phyloP scores from a whole-genome alignment of 1,140 invertebrate species.

The Drosophila truncata region DNA sequence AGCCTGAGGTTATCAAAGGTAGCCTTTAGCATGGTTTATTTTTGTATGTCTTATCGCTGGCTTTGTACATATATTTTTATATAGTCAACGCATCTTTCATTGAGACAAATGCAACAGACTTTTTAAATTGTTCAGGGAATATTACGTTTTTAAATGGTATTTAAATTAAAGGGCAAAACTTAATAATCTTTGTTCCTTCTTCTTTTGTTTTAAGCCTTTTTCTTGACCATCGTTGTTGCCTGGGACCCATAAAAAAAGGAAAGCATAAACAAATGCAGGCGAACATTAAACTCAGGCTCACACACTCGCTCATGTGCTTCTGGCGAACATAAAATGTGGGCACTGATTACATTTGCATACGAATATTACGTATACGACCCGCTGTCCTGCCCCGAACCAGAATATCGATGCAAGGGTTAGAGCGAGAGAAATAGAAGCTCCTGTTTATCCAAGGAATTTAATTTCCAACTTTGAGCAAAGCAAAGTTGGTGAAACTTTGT shows the following conservation, averaged over 20 bases:
- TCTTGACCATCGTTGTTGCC: slow-evolving; percentile 38
- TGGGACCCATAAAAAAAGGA: slow-evolving; percentile 66
- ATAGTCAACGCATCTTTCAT: background rate
- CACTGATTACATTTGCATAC: slow-evolving; percentile 82
- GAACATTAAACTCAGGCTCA: slow-evolving; percentile 58
- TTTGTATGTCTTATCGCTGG: slow-evolving; percentile 2
- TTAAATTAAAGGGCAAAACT: background rate
- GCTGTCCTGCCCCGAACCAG: background rate
- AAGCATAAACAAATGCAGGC: slow-evolving; percentile 71
- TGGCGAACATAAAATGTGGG: slow-evolving; percentile 69
- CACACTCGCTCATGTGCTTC: slow-evolving; percentile 16
- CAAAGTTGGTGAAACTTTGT: slow-evolving; percentile 67
- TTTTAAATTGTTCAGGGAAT: background rate
- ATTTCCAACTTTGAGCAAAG: slow-evolving; percentile 73
- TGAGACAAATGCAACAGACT: background rate
- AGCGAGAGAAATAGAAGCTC: background rate
- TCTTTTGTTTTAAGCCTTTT: background rate
- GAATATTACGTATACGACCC: slow-evolving; percentile 58
- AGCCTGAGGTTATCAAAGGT: background rate
- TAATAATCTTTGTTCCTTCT: background rate
- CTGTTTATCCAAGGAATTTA: slow-evolving; percentile 73
- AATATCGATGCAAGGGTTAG: slow-evolving; percentile 58
- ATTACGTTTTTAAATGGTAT: background rate
- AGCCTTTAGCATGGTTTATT: background rate
- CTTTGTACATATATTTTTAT: background rate